Base-by-base conservation (phyloP, 2,113 vertebrate species). In the Leptosomus discolor region DNA sequence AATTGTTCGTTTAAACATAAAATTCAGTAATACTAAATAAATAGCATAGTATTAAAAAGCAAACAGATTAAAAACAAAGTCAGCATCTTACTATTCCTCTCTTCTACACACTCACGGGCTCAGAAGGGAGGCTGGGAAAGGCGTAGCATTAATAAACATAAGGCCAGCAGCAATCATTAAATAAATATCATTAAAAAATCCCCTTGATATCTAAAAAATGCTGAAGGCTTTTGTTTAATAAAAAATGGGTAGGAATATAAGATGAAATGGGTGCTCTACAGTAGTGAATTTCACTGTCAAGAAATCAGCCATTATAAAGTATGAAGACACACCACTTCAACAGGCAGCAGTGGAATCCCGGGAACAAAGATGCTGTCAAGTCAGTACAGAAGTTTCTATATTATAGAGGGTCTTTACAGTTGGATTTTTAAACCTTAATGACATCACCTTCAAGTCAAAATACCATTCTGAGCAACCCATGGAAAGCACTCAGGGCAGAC, bases 151-250 rank as follows among this genome's bases (percentile, higher is more conserved):
- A 97, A 96, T 96, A 97, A 95, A 95, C 70, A 95, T 91, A 95
- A 91, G 50, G 45, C 94, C 70, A 94, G 89, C 74, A 96, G 89
- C 91, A 75, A 82, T 97, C 80, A 76, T 94, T 95, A 95, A 97
- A 91, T 94, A 95, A 97, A 97, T 92, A 95, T 68, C 0, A 78
- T 97, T 96, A 0, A 4, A 68, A 75, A 92, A 91, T 91, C 37
- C 91, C 50, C 89, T 85, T 91, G 92, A 64, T 94, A 92, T 79
- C 96, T 96, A 60, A 91, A 89, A 94, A 90, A 76, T 36, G 86
- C 84, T 88, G 83, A 86, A 95, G 91, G 83, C 61, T 84, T 95
- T 79, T 92, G 41, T 95, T 93, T 91, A 93, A 94, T 92, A 95
- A 94, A 79, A 75, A 90, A 71, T 73, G 61, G 39, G 30, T 75